These are phyloP conservation scores for Yponomeuta evonymella DNA, from an alignment of 2,888 invertebrate genomes.

Conservation along the genomic window DNA sequence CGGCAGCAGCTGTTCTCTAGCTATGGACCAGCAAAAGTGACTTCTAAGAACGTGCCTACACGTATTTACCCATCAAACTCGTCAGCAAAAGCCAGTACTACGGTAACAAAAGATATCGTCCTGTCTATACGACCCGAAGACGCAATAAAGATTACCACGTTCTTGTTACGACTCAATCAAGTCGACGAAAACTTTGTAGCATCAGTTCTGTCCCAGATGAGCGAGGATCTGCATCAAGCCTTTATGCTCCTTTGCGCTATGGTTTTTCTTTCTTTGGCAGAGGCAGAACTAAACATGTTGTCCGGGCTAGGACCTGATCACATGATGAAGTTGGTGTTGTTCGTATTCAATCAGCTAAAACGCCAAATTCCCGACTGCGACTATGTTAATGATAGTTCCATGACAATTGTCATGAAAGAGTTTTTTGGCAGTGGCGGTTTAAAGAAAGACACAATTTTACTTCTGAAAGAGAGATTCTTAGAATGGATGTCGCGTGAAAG, in stretches of 20 bases:
- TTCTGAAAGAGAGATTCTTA: slow-evolving; percentile 7
- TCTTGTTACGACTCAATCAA: background rate
- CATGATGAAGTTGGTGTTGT: background rate
- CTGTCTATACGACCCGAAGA: background rate
- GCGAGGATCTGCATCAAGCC: background rate
- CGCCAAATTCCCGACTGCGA: background rate
- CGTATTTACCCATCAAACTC: slow-evolving; percentile 22
- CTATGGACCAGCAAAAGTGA: slow-evolving; percentile 31
- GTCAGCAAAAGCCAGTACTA: too few species aligned
- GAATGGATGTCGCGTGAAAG: background rate
- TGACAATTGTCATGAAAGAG: slow-evolving; percentile 4
- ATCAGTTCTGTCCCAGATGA: background rate
- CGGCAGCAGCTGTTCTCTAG: slow-evolving; percentile 29
- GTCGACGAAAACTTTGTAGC: background rate
- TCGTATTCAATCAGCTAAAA: slow-evolving; percentile 1
- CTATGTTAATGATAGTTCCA: slow-evolving; percentile 2
- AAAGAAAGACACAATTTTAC: slow-evolving; percentile 1
- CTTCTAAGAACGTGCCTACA: slow-evolving; percentile 31
- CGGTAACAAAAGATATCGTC: background rate
- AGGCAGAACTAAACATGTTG: background rate
- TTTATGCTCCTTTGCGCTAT: background rate
- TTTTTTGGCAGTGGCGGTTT: slow-evolving; percentile 4
- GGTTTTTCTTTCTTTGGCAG: background rate
- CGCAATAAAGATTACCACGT: background rate
- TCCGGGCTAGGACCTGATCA: background rate